Evolutionary conservation across 2,113 vertebrate genomes (phyloP), one percentile per base, ranked within the genome.

Genomic region (Glareola pratincola): DNA sequence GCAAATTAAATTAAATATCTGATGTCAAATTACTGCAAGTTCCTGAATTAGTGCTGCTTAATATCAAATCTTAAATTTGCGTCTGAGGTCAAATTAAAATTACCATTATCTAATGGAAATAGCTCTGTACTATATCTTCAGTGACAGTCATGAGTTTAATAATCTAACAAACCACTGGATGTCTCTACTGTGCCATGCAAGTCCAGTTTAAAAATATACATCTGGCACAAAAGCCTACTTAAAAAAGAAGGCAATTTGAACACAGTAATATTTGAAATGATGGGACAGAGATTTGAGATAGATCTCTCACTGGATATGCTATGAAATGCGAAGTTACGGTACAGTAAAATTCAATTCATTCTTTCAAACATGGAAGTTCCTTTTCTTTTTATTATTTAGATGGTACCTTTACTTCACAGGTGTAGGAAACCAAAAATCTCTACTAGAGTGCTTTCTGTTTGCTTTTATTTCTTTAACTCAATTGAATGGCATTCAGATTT

Each of bases 111-210:
- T 91, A 85, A 76, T 78, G 53, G 60, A 85, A 95, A 85, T 81
- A 89, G 36, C 27, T 87, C 68, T 91, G 43, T 85, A 78, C 43
- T 89, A 23, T 76, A 63, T 93, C 85, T 95, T 97, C 75, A 93
- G 57, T 92, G 91, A 91, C 91, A 92, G n/a, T 79, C 82, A 76
- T 57, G 86, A 84, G 8, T 90, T 92, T 89, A 91, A 87, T 91
- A 92, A 94, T 84, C 85, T 92, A 89, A 89, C 60, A 94, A 94
- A 87, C 95, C 90, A 82, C 75, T 92, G 91, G 94, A 96, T 90
- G 90, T 94, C 83, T 92, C 91, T 91, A 76, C 83, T 96, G 93
- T 94, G 85, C 72, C 73, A 73, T 72, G 41, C 15, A 77, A 92
- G 39, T 79, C 80, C 76, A 77, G 60, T 54, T 90, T 93, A 91